Percentiles rank a stretch among this genome's conserved stretches.
Evolutionary conservation across 2,113 vertebrate genomes (phyloP).

Genomic region (Phrynosoma blainvillii): DNA sequence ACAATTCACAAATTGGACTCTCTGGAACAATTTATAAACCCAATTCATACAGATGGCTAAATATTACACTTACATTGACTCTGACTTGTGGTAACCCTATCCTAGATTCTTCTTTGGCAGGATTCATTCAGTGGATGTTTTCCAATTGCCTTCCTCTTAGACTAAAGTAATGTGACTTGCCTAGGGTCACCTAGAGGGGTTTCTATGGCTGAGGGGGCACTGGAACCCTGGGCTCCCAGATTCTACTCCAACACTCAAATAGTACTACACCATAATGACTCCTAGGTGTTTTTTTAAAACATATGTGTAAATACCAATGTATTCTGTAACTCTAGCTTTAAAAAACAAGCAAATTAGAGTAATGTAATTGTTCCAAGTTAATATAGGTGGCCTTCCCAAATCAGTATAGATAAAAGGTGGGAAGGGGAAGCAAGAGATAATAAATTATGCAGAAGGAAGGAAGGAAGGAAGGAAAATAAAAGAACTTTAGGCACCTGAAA

Average conservation of each 20-base stretch:
- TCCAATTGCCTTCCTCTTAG: too few species aligned
- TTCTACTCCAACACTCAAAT: too few species aligned
- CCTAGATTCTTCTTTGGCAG: too few species aligned
- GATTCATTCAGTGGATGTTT: too few species aligned
- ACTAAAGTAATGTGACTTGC: too few species aligned
- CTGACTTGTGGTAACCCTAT: too few species aligned
- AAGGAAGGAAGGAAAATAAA: not conserved
- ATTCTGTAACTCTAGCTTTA: not conserved
- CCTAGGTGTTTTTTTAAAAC: not conserved
- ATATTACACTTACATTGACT: not conserved
- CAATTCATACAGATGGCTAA: not conserved
- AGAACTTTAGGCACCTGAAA: not conserved
- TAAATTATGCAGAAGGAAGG: too few species aligned
- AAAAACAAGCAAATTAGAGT: not conserved
- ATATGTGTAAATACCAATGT: not conserved
- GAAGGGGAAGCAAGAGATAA: not conserved
- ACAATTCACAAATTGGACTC: not conserved
- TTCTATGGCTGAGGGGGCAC: too few species aligned
- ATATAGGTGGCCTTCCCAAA: not conserved
- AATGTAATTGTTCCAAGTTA: not conserved
- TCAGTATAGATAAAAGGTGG: rapidly evolving
- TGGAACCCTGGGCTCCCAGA: too few species aligned
- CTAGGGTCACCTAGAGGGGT: too few species aligned
- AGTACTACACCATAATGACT: too few species aligned
- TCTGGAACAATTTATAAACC: not conserved